phyloP scores from a whole-genome alignment of 2,888 invertebrate species.

The Epiblema foenella region DNA sequence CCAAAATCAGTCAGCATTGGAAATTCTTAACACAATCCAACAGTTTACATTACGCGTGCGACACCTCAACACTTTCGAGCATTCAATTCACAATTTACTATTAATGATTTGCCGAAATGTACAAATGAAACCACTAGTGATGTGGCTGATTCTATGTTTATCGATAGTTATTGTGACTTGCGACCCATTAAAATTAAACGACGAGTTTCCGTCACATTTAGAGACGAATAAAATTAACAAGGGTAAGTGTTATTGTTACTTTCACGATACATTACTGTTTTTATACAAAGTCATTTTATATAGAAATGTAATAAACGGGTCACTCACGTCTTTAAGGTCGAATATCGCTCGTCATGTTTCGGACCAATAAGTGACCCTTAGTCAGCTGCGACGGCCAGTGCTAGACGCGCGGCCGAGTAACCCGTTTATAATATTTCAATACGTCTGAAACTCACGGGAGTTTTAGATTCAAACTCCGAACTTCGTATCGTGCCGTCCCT shows the following conservation, averaged over 20 bases:
- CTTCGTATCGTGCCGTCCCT: too few relatives aligned
- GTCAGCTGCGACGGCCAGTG: too few relatives aligned
- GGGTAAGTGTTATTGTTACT: slow-evolving; percentile 10
- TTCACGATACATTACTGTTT: neutral
- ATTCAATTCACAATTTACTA: neutral
- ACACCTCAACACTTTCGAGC: neutral
- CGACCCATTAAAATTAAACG: neutral
- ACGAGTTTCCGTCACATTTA: slow-evolving; percentile 51
- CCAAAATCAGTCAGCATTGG: slow-evolving; percentile 5
- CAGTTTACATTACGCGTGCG: neutral
- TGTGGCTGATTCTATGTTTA: neutral
- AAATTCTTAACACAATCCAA: slow-evolving; percentile 9
- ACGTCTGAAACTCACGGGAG: too few relatives aligned
- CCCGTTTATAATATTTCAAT: too few relatives aligned
- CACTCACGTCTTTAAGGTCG: too few relatives aligned
- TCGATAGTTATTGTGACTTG: slow-evolving; percentile 9
- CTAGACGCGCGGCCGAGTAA: too few relatives aligned
- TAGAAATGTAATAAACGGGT: too few relatives aligned
- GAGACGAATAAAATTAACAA: slow-evolving; percentile 71
- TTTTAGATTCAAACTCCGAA: too few relatives aligned
- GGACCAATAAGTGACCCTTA: too few relatives aligned
- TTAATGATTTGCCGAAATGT: slow-evolving; percentile 25
- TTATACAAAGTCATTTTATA: too few relatives aligned
- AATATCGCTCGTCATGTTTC: too few relatives aligned
- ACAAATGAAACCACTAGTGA: slow-evolving; percentile 7